Conservation (phyloP, 2,797 vertebrate genomes). For the Peromyscus eremicus region DNA sequence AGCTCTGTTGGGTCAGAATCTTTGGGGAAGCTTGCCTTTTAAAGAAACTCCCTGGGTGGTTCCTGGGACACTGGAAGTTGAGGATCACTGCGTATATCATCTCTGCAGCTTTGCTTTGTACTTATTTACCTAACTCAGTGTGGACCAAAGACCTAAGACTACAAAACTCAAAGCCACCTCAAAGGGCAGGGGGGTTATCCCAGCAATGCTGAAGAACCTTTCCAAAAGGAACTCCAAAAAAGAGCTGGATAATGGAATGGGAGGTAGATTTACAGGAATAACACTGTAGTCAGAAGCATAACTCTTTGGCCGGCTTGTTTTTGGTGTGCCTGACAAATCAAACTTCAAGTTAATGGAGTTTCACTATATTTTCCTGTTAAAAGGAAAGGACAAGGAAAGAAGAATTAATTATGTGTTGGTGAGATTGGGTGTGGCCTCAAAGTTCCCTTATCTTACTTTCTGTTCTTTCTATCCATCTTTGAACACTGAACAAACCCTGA, state of each 20-base stretch:
- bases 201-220: neutral
- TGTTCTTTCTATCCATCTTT: neutral
- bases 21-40: constrained; percentile 49
- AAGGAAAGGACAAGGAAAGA: neutral
- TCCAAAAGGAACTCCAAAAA: neutral
- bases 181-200: neutral
- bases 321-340: neutral
- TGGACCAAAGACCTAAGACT: constrained; percentile 47
- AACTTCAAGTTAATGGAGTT: neutral
- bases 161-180: constrained; percentile 21
- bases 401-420: neutral
- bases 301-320: neutral
- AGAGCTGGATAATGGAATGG: neutral
- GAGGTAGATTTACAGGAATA: neutral
- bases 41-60: constrained; percentile 37
- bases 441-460: neutral
- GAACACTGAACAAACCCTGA: neutral
- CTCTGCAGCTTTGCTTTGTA: constrained; percentile 28
- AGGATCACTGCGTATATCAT: neutral
- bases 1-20: constrained; percentile 51
- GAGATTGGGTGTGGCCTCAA: neutral
- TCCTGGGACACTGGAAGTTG: constrained; percentile 33
- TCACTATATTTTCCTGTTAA: constrained; percentile 20
- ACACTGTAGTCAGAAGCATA: neutral
- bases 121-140: constrained; percentile 57